These are phyloP conservation scores for Drosophila koepferae DNA, from an alignment of 2,888 invertebrate genomes.

Conservation along the genomic window DNA sequence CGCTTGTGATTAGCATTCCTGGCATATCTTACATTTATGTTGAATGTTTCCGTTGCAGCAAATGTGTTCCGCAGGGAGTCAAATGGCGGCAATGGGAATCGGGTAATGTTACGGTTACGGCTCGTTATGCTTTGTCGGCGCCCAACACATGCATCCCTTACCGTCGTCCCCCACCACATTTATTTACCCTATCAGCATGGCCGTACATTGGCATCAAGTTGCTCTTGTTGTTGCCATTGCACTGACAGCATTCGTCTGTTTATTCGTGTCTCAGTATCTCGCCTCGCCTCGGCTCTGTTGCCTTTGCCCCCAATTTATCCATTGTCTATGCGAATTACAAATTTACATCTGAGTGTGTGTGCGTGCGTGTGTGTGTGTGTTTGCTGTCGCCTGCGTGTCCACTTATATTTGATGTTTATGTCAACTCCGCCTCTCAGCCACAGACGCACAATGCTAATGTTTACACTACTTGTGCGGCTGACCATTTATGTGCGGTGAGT, in stretches of 20 bases:
- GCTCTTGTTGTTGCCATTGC: constrained; percentile 26
- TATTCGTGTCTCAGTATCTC: constrained; percentile 32
- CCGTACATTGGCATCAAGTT: constrained; percentile 8
- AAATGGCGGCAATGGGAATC: constrained; percentile 52
- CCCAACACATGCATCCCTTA: background rate
- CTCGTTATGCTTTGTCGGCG: constrained; percentile 75
- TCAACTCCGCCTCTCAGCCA: constrained; percentile 55
- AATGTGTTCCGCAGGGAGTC: constrained; percentile 54
- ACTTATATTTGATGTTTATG: constrained; percentile 78
- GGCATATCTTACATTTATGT: constrained; percentile 82
- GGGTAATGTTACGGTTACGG: constrained; percentile 81
- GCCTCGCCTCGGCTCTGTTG: constrained; percentile 56
- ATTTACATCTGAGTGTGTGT: constrained; percentile 49
- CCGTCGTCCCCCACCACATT: background rate
- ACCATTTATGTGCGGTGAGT: constrained; percentile 64
- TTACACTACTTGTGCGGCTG: constrained; percentile 64
- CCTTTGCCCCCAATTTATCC: constrained; percentile 55
- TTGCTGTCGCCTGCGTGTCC: constrained; percentile 59
- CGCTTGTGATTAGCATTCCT: constrained; percentile 81
- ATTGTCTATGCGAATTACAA: constrained; percentile 26
- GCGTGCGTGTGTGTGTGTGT: constrained; percentile 17
- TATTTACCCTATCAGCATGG: background rate
- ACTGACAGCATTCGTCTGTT: constrained; percentile 38
- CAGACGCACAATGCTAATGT: constrained; percentile 55
- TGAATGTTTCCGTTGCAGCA: constrained; percentile 79